These are phyloP conservation scores for Chesias legatella DNA, from an alignment of 2,888 invertebrate species.

Conservation along the genomic window DNA sequence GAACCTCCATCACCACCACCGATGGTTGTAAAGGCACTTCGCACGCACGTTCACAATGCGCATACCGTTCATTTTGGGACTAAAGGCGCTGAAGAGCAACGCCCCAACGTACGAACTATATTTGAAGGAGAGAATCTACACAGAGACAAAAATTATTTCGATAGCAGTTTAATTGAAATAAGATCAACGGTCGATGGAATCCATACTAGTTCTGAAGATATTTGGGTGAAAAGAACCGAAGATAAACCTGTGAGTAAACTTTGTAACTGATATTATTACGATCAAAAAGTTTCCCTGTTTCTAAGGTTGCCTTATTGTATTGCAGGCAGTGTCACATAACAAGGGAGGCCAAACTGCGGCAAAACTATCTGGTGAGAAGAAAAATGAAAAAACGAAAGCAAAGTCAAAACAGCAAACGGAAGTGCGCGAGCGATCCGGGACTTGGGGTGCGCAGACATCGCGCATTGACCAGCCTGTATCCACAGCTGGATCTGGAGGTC, in stretches of 20 bases:
- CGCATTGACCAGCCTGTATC: constrained; percentile 45
- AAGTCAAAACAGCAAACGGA: constrained; percentile 32
- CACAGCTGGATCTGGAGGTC: constrained; percentile 22
- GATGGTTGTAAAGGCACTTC: constrained; percentile 68
- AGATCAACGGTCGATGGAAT: constrained; percentile 85
- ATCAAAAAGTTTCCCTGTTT: not conserved
- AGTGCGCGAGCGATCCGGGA: constrained; percentile 82
- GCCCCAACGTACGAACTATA: constrained; percentile 82
- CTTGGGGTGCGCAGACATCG: constrained; percentile 73
- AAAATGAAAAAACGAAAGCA: constrained; percentile 19
- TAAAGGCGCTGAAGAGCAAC: constrained; percentile 76
- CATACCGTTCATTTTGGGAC: constrained; percentile 86
- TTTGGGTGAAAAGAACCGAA: constrained; percentile 84
- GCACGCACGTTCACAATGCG: constrained; percentile 76
- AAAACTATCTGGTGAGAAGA: constrained; percentile 13
- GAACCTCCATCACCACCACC: constrained; percentile 55
- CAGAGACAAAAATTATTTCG: constrained; percentile 89
- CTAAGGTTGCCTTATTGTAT: constrained; percentile 13
- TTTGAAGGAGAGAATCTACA: constrained; percentile 82
- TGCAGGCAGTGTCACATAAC: constrained; percentile 29
- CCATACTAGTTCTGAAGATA: constrained; percentile 83
- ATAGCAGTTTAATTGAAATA: constrained; percentile 90
- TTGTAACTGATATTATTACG: not conserved
- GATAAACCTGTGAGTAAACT: constrained; percentile 78
- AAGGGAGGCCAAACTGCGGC: constrained; percentile 26